Conservation (phyloP, 2,797 vertebrate species). For the Scyliorhinus canicula region DNA sequence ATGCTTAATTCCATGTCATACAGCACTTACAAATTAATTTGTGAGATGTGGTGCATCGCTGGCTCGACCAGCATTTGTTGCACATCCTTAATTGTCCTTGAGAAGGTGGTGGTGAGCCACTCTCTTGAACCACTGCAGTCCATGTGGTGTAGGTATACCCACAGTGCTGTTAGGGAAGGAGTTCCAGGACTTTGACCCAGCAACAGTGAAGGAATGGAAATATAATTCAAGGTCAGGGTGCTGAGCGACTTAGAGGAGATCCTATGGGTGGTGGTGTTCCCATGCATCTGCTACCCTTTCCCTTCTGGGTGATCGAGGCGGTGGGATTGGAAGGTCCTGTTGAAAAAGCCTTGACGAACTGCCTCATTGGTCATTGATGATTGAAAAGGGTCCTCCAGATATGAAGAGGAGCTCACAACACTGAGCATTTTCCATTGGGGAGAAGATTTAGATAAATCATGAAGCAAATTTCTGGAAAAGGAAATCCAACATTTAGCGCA, state of each 20-base stretch:
- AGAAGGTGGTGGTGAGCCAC: not conserved
- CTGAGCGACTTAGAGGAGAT: too few relatives aligned
- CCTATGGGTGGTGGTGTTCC: too few relatives aligned
- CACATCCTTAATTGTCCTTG: not conserved
- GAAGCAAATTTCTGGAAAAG: not conserved
- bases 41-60: not conserved
- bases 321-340: too few relatives aligned
- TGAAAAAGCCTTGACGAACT: too few relatives aligned
- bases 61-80: too few relatives aligned
- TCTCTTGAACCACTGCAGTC: not conserved
- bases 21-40: not conserved
- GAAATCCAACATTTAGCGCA: not conserved
- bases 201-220: not conserved
- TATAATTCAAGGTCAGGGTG: not conserved
- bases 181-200: not conserved
- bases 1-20: not conserved
- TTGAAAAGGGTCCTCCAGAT: too few relatives aligned
- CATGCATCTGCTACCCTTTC: too few relatives aligned
- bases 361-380: too few relatives aligned
- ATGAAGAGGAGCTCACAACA: not conserved
- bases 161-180: not conserved
- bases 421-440: not conserved
- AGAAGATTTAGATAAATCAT: not conserved
- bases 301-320: too few relatives aligned
- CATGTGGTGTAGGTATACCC: too few relatives aligned